Base-by-base conservation (phyloP, 2,113 vertebrate species). In the Chaetodon trifascialis region DNA sequence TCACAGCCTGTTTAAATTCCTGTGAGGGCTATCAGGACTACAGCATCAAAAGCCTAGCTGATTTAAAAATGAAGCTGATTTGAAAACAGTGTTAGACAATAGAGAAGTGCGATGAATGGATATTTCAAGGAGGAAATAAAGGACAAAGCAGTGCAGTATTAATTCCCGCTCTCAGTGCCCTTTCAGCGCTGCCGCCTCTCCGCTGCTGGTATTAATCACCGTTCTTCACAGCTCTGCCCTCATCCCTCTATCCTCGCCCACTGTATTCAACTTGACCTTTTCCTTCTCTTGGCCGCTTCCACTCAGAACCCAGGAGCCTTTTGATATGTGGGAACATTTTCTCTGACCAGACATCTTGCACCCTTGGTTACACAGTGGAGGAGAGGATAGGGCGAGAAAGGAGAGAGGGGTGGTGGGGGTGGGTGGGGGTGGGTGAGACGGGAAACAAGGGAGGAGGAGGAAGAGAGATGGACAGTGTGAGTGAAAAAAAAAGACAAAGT, bases 241-340 rank as follows among this genome's bases (percentile, higher is more conserved):
- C 81, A 64, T 80, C 85, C 73, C 83, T 91, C 80, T 73, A 79
- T 86, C 77, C 63, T 82, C 82, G 71, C 70, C 65, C 88, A 74
- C 83, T 83, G 87, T 80, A 85, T 92, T 93, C 90, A 92, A 79
- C 86, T 87, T 93, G 90, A 94, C 93, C 94, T 93, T 91, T 86
- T 88, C 79, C 88, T 88, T 88, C 89, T 87, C 74, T 89, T 80
- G 84, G 84, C 83, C 23, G 68, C 80, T 83, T 90, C 88, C 84
- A 90, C 90, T 90, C 80, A 80, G 65, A 86, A 85, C 79, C 88
- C 84, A 65, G 75, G 80, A 89, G 85, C 82, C 90, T 90, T 91
- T 91, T 92, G 85, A 94, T 90, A 88, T 88, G 90, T 86, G 89
- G 90, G 86, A 91, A 94, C 93, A 91, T 91, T 90, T 93, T 93